Evolutionary conservation across 2,888 invertebrate genomes (phyloP).

Genomic region (Chouioia cunea): DNA sequence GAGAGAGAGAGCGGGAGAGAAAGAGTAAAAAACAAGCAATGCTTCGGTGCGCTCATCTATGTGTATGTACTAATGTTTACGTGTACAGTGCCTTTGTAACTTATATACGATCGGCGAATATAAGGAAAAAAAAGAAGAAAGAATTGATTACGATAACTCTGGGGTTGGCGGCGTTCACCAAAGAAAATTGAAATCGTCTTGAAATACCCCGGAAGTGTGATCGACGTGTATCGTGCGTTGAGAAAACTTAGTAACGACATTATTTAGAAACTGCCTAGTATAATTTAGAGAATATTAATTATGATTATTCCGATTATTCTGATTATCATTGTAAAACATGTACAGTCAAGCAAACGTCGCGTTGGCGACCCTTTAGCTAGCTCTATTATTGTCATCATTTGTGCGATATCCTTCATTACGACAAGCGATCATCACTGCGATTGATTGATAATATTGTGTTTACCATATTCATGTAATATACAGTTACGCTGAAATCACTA

Average conservation of each 20-base stretch:
- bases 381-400: conserved; percentile 57
- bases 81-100: conserved; percentile 68
- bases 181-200: not conserved
- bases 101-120: conserved; percentile 47
- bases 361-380: conserved; percentile 58
- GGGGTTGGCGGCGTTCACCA: conserved; percentile 51
- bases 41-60: conserved; percentile 56
- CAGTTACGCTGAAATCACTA: conserved; percentile 57
- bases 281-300: conserved; percentile 53
- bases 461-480: conserved; percentile 65
- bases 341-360: conserved; percentile 56
- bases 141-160: too few species aligned
- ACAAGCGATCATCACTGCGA: conserved; percentile 50
- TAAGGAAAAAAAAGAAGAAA: conserved; percentile 3
- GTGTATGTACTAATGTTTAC: conserved; percentile 58
- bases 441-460: conserved; percentile 63
- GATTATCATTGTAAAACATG: conserved; percentile 58
- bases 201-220: too few species aligned
- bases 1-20: conserved; percentile 12
- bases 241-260: conserved; percentile 57
- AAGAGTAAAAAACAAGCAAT: conserved; percentile 41
- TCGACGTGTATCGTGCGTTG: conserved; percentile 46
- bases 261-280: conserved; percentile 53
- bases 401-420: conserved; percentile 42
- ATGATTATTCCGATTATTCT: too few species aligned